Evolutionary conservation across 2,797 vertebrate species (phyloP), one percentile per base, ranked within the genome.

Genomic region (Myotis findleyi): DNA sequence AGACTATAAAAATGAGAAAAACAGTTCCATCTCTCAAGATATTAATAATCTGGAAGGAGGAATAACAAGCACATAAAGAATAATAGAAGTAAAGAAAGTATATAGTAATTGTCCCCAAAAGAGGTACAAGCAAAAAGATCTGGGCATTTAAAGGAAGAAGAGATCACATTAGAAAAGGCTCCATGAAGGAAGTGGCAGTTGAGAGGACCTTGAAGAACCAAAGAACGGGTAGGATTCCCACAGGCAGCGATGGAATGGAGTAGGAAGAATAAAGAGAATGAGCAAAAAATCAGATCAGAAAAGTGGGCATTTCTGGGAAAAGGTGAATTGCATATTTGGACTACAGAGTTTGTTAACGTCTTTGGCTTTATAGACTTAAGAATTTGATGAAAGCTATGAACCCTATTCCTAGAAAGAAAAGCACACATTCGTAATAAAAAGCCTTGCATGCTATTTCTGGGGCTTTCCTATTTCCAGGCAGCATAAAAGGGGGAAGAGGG

Each of bases 351-450:
- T 66, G 9, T 59, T 55, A 55, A 41, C 21, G 38, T 18, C 81
- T 87, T 69, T 51, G 20, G 4, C 51, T 88, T 71, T 72, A 49
- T 25, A 82, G 62, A 36, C 7, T 93, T 86, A 90, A 81, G 62
- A 90, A 75, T 53, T 64, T 69, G 16, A 36, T 38, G 53, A 89
- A 91, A 90, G 51, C 44, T 38, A 11, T 82, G 7, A 73, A 33
- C 9, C 5, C 6, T 82, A 16, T 53, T 86, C 21, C 83, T 95
- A 87, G 47, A 94, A 91, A 71, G 79, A 94, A 91, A 94, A 88
- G 47, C 5, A 79, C 23, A 90, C 47, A 57, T 87, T 96, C 7
- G 68, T 73, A 92, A 64, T 81, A 8, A 71, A 82, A 80, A 68
- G 5, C 21, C 88, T 89, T 81, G 17, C 23, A 30, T 66, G 64